A percentile compares a stretch with the other conserved stretches of the same genome.
These are phyloP conservation scores for Palloptera scutellata DNA, from an alignment of 2,888 invertebrate genomes.

Conservation along the genomic window DNA sequence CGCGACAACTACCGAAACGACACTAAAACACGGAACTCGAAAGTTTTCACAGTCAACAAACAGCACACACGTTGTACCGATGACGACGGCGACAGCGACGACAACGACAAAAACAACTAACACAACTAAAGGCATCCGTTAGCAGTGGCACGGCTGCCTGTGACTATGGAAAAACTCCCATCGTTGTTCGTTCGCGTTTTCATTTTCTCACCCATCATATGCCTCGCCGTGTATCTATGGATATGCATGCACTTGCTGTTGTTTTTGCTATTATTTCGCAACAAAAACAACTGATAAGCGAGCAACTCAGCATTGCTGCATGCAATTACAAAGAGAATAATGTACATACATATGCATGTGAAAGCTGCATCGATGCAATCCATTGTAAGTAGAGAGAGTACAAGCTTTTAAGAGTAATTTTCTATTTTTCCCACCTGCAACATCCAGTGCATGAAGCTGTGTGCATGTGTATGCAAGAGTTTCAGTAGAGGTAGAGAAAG, in stretches of 20 bases:
- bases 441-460: no score
- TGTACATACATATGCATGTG: conserved; percentile 33
- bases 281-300: conserved; percentile 3
- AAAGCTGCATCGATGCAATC: background rate
- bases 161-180: conserved; percentile 3
- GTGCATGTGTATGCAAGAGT: no score
- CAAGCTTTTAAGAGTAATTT: background rate
- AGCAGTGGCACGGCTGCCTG: conserved; percentile 14
- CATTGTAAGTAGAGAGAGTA: background rate
- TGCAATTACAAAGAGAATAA: background rate
- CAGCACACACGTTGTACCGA: conserved; percentile 23
- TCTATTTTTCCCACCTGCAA: no score
- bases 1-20: conserved; percentile 64
- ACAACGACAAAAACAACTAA: conserved; percentile 42
- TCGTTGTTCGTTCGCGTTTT: no score
- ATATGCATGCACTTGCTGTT: background rate
- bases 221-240: no score
- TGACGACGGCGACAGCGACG: conserved; percentile 27
- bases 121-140: conserved; percentile 22
- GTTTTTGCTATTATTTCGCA: background rate
- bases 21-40: conserved; percentile 49
- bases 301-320: no score
- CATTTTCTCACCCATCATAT: no score
- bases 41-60: conserved; percentile 19
- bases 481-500: background rate